Evolutionary conservation across 2,113 vertebrate species (phyloP), one percentile per base, ranked within the genome.

Genomic region (Marcusenius ussheri): DNA sequence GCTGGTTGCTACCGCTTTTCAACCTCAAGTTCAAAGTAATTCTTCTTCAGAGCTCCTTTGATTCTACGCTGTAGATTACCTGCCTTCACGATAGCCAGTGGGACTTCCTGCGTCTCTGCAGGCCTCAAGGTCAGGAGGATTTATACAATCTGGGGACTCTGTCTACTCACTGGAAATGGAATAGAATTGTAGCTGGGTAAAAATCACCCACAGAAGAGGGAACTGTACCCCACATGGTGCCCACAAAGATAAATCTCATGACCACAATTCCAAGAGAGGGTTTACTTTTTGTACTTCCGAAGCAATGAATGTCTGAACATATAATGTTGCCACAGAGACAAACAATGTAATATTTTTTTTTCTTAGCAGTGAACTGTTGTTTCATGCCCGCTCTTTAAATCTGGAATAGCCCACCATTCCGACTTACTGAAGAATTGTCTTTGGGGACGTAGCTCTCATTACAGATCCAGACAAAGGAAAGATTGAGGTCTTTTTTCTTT

Each of bases 1-100:
- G 80, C 70, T 89, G 88, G 91, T 88, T 91, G 89, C 90, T 66
- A 80, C 74, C 83, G 90, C 87, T 10, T 88, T 89, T 90, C 90
- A 45, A 88, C 89, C 88, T 39, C 47, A 90, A 90, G 89, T 90
- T 87, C 53, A 46, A 46, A 51, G 62, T 92, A 88, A 91, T 92
- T 56, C 84, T 87, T 90, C 89, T 93, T 88, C 88, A 91, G 87
- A 45, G 91, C 84, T 46, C 83, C 85, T 21, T n/a, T 62, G 86
- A 90, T 91, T 91, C 88, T 84, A 45, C 47, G 19, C 88, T 74
- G 10, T 42, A 86, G 88, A 91, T 90, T 91, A 86, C 90, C 53
- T 83, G 90, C 90, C 89, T 90, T 89, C 90, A 88, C 10, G 66
- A 84, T 58, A 84, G 74, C 66, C 58, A 90, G 89, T 86, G 87